A percentile compares a stretch with the other conserved stretches of the same genome.
These are phyloP conservation scores for Austrofundulus limnaeus DNA, from an alignment of 2,113 vertebrate genomes.

Conservation along the genomic window DNA sequence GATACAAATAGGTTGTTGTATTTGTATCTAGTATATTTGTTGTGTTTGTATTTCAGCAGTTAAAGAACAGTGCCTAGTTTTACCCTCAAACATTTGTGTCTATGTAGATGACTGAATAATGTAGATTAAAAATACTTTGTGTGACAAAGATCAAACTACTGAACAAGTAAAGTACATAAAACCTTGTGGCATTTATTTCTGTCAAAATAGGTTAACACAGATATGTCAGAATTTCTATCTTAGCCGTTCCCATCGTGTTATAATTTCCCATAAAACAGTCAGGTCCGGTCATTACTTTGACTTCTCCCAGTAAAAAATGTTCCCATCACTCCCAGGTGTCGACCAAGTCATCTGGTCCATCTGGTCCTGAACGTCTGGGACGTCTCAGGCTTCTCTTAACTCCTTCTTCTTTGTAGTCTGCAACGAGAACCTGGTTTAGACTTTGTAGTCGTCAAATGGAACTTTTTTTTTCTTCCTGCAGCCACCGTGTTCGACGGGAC, in stretches of 20 bases:
- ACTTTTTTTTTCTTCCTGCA: slow-evolving; percentile 56
- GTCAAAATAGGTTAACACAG: neutral
- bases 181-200: neutral
- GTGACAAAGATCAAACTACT: too few relatives aligned
- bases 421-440: slow-evolving; percentile 61
- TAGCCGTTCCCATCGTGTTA: neutral
- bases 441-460: slow-evolving; percentile 63
- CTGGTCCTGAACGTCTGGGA: slow-evolving; percentile 23
- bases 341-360: slow-evolving; percentile 24
- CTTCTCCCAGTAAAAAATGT: slow-evolving; percentile 25
- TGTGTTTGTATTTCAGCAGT: too few relatives aligned
- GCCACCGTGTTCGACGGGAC: slow-evolving; percentile 51
- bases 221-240: neutral
- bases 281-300: neutral
- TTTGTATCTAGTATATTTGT: too few relatives aligned
- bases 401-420: slow-evolving; percentile 58
- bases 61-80: too few relatives aligned
- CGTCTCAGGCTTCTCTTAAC: slow-evolving; percentile 41
- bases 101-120: too few relatives aligned
- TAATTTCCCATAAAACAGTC: neutral
- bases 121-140: too few relatives aligned
- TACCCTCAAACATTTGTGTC: too few relatives aligned
- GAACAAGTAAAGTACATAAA: too few relatives aligned
- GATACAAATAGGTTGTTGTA: too few relatives aligned
- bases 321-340: slow-evolving; percentile 56